These are phyloP conservation scores for Catocala fraxini DNA, from an alignment of 2,888 invertebrate genomes.

Conservation along the genomic window DNA sequence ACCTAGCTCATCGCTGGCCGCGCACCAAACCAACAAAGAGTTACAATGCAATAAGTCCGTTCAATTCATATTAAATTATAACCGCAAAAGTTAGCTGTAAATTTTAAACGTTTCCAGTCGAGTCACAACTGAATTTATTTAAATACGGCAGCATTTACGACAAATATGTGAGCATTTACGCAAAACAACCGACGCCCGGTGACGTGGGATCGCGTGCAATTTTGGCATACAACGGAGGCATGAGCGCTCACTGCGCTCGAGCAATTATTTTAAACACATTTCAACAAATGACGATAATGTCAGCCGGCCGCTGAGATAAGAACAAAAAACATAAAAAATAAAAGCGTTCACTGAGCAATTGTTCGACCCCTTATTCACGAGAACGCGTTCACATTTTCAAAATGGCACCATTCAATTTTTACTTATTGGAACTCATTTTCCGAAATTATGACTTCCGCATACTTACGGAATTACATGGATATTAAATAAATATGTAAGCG, in stretches of 20 bases:
- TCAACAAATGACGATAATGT: slow-evolving; percentile 87
- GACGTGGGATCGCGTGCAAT: slow-evolving; percentile 82
- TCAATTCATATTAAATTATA: slow-evolving; percentile 42
- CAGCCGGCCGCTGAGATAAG: slow-evolving; percentile 76
- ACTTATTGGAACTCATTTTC: slow-evolving; percentile 19
- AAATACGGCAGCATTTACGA: slow-evolving; percentile 74
- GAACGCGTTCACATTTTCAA: slow-evolving; percentile 50
- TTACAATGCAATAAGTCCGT: slow-evolving; percentile 34
- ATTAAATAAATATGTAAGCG: not conserved
- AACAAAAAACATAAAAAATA: slow-evolving; percentile 69
- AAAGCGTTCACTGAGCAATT: slow-evolving; percentile 71
- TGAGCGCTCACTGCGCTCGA: slow-evolving; percentile 76
- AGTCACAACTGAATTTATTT: slow-evolving; percentile 64
- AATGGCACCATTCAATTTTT: slow-evolving; percentile 30
- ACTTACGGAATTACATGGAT: not conserved
- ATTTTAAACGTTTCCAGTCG: slow-evolving; percentile 53
- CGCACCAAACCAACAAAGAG: slow-evolving; percentile 39
- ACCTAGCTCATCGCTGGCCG: slow-evolving; percentile 38
- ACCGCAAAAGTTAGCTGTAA: slow-evolving; percentile 64
- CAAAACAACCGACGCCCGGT: slow-evolving; percentile 64
- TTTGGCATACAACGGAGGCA: slow-evolving; percentile 78
- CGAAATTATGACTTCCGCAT: slow-evolving; percentile 14
- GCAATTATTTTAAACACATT: slow-evolving; percentile 87
- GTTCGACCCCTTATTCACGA: slow-evolving; percentile 62
- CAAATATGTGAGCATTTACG: slow-evolving; percentile 86